Conservation (phyloP, 2,113 vertebrate species). For the Eulacestoma nigropectus region DNA sequence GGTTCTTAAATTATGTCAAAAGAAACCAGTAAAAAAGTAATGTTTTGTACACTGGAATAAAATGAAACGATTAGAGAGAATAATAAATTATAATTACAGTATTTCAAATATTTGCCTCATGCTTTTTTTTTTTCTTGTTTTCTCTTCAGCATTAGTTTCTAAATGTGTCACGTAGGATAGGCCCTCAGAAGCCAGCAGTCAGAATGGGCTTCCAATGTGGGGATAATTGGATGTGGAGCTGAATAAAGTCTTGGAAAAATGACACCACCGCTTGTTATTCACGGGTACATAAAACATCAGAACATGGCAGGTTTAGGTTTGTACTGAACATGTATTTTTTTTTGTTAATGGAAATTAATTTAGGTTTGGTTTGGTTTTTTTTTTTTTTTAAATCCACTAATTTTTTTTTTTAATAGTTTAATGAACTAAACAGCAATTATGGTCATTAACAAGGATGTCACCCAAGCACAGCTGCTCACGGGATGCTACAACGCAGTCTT, state of each 20-base stretch:
- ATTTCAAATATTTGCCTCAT: conserved; percentile 59
- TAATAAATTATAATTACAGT: conserved; percentile 77
- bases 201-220: not conserved
- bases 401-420: not conserved
- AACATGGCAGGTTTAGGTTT: conserved; percentile 51
- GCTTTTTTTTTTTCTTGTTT: not conserved
- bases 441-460: conserved; percentile 7
- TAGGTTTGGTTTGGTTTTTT: not conserved
- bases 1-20: conserved; percentile 71
- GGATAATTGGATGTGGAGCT: conserved; percentile 2
- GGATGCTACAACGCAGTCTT: not conserved
- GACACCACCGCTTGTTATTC: conserved; percentile 7
- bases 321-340: not conserved
- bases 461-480: conserved; percentile 15
- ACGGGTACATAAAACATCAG: conserved; percentile 20
- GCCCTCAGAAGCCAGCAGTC: conserved; percentile 18
- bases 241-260: conserved; percentile 24
- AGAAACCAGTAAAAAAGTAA: conserved; percentile 70
- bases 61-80: conserved; percentile 59
- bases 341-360: conserved; percentile 29
- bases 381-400: not conserved
- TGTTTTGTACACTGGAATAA: conserved; percentile 65
- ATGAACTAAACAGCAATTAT: conserved; percentile 23
- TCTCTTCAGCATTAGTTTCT: conserved; percentile 47
- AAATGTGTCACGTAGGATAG: not conserved